These are phyloP conservation scores for Clarias platycephalus DNA, from an alignment of 2,797 vertebrate genomes.

Conservation along the genomic window DNA sequence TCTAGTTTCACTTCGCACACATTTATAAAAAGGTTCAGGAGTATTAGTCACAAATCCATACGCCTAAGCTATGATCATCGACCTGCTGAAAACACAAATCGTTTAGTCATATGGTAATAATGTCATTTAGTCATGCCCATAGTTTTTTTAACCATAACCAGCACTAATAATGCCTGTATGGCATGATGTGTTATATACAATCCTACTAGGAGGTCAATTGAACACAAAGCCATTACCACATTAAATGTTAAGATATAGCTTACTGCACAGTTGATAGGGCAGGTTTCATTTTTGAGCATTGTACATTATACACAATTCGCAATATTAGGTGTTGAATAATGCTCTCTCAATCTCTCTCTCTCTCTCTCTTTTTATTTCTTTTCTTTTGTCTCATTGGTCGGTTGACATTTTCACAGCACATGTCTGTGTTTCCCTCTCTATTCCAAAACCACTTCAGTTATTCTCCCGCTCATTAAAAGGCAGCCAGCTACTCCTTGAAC, in stretches of 20 bases:
- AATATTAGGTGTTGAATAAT: not conserved
- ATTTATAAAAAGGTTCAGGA: not conserved
- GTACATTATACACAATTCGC: not conserved
- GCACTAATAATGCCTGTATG: not conserved
- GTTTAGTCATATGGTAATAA: not conserved
- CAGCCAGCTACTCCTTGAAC: not conserved
- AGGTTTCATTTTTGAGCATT: not conserved
- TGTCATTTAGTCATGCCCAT: not conserved
- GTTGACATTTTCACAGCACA: constrained; percentile 8
- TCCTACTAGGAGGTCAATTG: not conserved
- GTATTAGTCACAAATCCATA: constrained; percentile 6
- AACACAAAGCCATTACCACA: not conserved
- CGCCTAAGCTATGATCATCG: not conserved
- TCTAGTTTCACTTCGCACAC: not conserved
- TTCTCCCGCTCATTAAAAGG: constrained; percentile 26
- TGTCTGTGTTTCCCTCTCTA: not conserved
- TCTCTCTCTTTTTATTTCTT: not conserved
- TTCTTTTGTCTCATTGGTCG: not conserved
- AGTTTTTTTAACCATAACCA: not conserved
- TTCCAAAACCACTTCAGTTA: constrained; percentile 14
- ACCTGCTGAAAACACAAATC: not conserved
- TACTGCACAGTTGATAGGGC: not conserved
- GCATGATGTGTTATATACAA: not conserved
- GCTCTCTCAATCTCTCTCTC: not conserved
- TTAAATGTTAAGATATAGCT: not conserved